Percentiles rank a stretch among this genome's conserved stretches.
phyloP scores from a whole-genome alignment of 2,888 invertebrate genomes.

The Diaphora mendica region DNA sequence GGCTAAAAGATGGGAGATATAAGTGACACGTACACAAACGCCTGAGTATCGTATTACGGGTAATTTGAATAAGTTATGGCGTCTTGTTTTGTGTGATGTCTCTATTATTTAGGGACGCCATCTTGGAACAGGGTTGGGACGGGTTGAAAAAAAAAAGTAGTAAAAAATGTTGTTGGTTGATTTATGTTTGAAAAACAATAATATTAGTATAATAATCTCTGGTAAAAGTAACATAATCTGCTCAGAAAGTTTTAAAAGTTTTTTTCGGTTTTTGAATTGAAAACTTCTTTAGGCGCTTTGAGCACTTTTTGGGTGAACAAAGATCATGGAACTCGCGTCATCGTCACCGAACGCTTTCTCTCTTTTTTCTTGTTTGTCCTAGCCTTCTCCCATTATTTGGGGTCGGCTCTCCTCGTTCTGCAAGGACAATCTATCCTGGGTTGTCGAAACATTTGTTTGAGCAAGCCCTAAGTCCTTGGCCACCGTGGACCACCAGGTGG shows the following conservation, averaged over 20 bases:
- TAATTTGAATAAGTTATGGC: constrained; percentile 81
- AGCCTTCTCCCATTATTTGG: no score
- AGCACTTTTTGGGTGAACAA: no score
- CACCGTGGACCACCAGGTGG: no score
- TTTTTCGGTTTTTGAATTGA: no score
- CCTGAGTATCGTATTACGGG: constrained; percentile 73
- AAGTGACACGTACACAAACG: constrained; percentile 69
- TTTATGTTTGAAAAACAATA: background rate
- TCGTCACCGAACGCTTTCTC: no score
- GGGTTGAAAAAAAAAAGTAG: background rate
- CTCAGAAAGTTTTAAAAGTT: background rate
- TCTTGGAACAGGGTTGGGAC: constrained; percentile 39
- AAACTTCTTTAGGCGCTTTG: no score
- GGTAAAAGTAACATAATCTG: background rate
- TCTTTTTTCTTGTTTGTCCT: no score
- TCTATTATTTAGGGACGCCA: constrained; percentile 71
- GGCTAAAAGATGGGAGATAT: constrained; percentile 50
- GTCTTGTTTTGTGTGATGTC: constrained; percentile 69
- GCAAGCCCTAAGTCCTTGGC: no score
- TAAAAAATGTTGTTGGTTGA: background rate
- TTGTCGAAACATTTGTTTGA: no score
- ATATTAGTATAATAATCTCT: background rate
- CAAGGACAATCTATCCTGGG: no score
- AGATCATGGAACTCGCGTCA: no score
- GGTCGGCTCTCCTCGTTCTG: no score